Evolutionary conservation across 2,797 vertebrate species (phyloP).

Genomic region (Hoplostethus atlanticus): DNA sequence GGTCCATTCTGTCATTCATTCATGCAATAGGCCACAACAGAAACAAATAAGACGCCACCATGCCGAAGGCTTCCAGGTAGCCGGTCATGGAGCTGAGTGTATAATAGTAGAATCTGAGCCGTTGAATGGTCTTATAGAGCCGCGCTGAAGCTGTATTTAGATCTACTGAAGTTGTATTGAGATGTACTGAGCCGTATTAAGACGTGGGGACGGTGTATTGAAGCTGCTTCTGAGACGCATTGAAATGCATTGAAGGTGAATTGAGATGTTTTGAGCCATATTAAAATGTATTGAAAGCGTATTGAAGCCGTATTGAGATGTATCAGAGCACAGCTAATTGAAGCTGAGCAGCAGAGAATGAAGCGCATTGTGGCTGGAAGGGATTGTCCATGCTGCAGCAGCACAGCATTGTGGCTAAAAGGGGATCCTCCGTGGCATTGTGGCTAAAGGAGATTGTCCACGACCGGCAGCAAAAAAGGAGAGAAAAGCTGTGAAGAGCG

Average conservation of each 20-base stretch:
- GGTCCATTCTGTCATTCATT: slow-evolving; percentile 69
- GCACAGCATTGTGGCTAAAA: slow-evolving; percentile 68
- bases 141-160: slow-evolving; percentile 60
- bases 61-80: slow-evolving; percentile 60
- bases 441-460: slow-evolving; percentile 78
- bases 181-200: slow-evolving; percentile 79
- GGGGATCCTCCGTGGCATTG: slow-evolving; percentile 77
- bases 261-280: slow-evolving; percentile 82
- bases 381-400: slow-evolving; percentile 76
- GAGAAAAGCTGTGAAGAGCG: slow-evolving; percentile 70
- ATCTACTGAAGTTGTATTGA: slow-evolving; percentile 73
- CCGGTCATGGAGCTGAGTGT: background rate
- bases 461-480: slow-evolving; percentile 55
- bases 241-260: slow-evolving; percentile 79
- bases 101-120: slow-evolving; percentile 42
- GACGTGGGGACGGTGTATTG: slow-evolving; percentile 60
- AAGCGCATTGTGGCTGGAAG: slow-evolving; percentile 72
- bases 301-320: slow-evolving; percentile 78
- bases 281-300: slow-evolving; percentile 72
- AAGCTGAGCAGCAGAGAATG: slow-evolving; percentile 82
- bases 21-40: slow-evolving; percentile 45
- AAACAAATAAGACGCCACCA: slow-evolving; percentile 53
- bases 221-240: slow-evolving; percentile 53
- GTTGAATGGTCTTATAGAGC: slow-evolving; percentile 58
- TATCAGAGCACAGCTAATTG: slow-evolving; percentile 85